Evolutionary conservation across 2,113 vertebrate species (phyloP), one percentile per base, ranked within the genome.

Genomic region (Macrotus californicus): DNA sequence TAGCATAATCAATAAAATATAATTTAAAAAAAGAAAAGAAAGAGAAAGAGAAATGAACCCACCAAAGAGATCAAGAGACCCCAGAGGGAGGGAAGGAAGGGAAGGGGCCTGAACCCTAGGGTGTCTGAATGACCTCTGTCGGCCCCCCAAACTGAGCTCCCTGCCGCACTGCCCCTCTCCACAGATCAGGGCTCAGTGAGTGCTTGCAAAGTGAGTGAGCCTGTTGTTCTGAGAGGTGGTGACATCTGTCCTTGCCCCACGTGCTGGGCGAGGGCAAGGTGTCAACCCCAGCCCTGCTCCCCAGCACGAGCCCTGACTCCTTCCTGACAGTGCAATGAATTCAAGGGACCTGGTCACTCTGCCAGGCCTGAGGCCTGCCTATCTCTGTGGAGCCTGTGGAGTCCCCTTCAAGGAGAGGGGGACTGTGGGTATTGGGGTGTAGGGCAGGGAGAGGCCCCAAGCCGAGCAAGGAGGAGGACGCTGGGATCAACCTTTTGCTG

Each of bases 101-200:
- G 56, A 31, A 16, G 10, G 26, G 46, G 19, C 61, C 29, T 15
- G 29, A 6, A 13, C 15, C 31, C 61, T 66, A 15, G 61, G 61
- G 11, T 12, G 26, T 10, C 7, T 41, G 31, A 26, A 85, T 48
- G 11, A 22, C 52, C 69, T 7, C 41, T 24, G 4, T 29, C 59
- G 0, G 66, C 10, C 54, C 19, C 34, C 19, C 34, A 50, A 21
- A n/a, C 26, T 5, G 2, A 15, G 61, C 5, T 0, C 2, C 26
- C 41, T 11, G 56, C 10, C 11, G 6, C 61, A 31, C 26, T 18
- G 41, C 5, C 1, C 26, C 26, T 64, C 61, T 31, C 14, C 9
- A 7, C 29, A 24, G 22, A 19, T 10, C 50, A 48, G 31, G 48
- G 50, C n/a, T 41, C 41, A 1, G 21, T 2, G 36, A 50, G 16